Base-by-base conservation (phyloP, 2,888 invertebrate species). In the Macaria liturata region DNA sequence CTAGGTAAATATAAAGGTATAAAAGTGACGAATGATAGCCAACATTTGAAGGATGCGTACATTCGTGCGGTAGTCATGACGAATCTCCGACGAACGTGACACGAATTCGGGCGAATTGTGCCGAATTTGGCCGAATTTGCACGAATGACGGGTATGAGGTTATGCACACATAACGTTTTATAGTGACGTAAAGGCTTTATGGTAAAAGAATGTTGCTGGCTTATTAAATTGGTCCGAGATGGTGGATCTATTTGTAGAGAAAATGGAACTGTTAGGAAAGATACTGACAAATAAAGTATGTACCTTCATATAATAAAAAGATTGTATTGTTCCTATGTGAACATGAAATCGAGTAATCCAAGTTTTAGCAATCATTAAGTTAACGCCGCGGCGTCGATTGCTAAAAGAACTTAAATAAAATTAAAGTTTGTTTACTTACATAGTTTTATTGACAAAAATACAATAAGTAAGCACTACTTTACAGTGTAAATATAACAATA, bases 1-100 rank as follows among this genome's bases (percentile, higher is more conserved):
- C 84, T 86, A 88, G 85, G 87, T 87, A 87, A 88, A 87, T 86
- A 86, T 77, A 78, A 76, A 75, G 80, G 79, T 84, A 84, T 86
- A 86, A 87, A 86, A 83, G 84, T 88, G 88, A 88, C 83, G 84
- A 79, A 88, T 86, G 84, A 75, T 71, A 74, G 71, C 71, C 72
- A 71, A 65, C 67, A 75, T 83, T 84, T 84, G 84, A 84, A 82
- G 84, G 82, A 81, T 83, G 51, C 45, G 44, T n/a, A 78, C 69
- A 67, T 60, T 68, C 59, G 60, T 67, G 54, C 61, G 60, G 64
- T 67, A 64, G 66, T 66, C 71, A 75, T 73, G 74, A 75, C 66
- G 72, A 71, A 75, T 76, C 73, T 67, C 65, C 49, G 70, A 3
- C 53, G 56, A 54, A 74, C 76, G 76, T 76, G 76, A 59, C 57